phyloP scores from a whole-genome alignment of 2,797 vertebrate species.

The Hypotaenidia okinawae region DNA sequence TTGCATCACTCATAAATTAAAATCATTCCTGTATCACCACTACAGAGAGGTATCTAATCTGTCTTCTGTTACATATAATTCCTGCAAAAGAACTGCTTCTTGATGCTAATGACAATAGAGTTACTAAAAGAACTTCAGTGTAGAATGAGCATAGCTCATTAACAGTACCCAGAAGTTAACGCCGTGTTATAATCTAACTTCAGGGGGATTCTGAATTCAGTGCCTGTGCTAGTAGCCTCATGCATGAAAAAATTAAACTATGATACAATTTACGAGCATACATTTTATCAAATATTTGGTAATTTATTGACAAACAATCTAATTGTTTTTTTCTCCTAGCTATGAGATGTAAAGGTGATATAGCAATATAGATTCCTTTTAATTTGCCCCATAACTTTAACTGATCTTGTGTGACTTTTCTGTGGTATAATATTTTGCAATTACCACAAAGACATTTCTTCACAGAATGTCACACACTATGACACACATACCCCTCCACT shows the following conservation, averaged over 20 bases:
- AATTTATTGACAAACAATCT: background rate
- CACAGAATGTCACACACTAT: conserved; percentile 60
- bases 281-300: background rate
- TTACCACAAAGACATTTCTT: conserved; percentile 45
- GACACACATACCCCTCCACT: conserved; percentile 35
- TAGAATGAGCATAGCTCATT: background rate
- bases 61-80: background rate
- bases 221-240: background rate
- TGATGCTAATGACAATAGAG: background rate
- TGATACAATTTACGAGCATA: background rate
- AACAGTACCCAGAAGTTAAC: background rate
- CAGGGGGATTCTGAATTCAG: background rate
- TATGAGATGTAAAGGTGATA: background rate
- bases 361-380: background rate
- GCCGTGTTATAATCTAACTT: background rate
- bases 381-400: conserved; percentile 33
- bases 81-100: background rate
- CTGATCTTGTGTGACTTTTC: conserved; percentile 27
- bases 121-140: background rate
- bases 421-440: conserved; percentile 48
- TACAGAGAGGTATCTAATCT: background rate
- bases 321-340: background rate
- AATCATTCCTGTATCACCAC: background rate
- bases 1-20: background rate
- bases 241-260: background rate